Base-by-base conservation (phyloP, 2,888 invertebrate genomes). In the Ennomos fuscantarius region DNA sequence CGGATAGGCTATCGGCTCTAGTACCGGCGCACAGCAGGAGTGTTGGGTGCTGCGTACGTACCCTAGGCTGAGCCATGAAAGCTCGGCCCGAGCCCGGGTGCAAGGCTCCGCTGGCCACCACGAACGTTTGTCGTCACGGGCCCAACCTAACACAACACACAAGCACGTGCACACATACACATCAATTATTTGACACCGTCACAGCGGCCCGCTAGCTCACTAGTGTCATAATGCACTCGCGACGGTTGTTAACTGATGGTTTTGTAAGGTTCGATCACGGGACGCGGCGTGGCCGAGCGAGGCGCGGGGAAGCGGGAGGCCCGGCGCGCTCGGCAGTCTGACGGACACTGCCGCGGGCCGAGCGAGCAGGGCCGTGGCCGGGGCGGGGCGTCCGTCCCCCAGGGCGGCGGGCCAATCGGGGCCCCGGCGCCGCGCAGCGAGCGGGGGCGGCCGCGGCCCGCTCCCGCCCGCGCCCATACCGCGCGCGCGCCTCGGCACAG, bases 31-130 rank as follows among this genome's bases (percentile, higher is more conserved):
- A 11, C 13, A 35, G 15, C 33, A 1, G n/a, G 48, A 42, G 45
- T 24, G 57, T 41, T 55, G 61, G 53, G 55, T 69, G 64, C 64
- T 63, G 66, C 69, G 86, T 89, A 94, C 95, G 93, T 95, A 96
- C 96, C 96, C 96, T 95, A 95, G 96, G 96, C 95, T 96, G 96
- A 94, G 96, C 96, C 96, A 96, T 96, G 95, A 94, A 95, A 94
- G 94, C 95, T 94, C 95, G 95, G 94, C 94, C 95, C 94, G 94
- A 94, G 93, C 87, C 91, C 86, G 92, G 90, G 90, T 89, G 90
- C 86, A 90, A 82, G 83, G 92, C 89, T 87, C 91, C 92, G 87
- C 92, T 92, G 89, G 92, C 92, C 90, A 92, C 92, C 87, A 89
- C 91, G 91, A 89, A 90, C 81, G 89, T 81, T 91, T 88, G 86